Evolutionary conservation across 2,797 vertebrate genomes (phyloP), one percentile per base, ranked within the genome.

Genomic region (Pipistrellus kuhlii): DNA sequence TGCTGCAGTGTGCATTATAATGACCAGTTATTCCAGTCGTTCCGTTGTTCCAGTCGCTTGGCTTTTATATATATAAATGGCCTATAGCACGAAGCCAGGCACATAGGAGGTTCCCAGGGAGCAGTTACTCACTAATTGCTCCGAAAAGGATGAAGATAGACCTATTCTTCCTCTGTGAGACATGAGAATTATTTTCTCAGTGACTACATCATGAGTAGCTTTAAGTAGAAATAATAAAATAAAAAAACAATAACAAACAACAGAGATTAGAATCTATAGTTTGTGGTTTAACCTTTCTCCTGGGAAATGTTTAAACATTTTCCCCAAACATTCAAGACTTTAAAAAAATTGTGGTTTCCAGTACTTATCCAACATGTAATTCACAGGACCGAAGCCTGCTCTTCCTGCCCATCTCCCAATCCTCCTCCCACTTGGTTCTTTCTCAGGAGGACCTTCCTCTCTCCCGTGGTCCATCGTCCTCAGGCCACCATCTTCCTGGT

Each of bases 231-330:
- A 82, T 77, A 73, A 85, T 14, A 73, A 46, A 17, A 80, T 11
- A 77, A 76, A 68, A 32, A 0, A 44, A 44, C 11, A 44, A 44
- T 2, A 44, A 44, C 44, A 44, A 44, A 44, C 44, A 44, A 44
- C 51, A 93, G 62, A 51, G 78, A 73, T 85, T 41, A 15, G 12
- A 21, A 82, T 69, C 62, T 87, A 5, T 68, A 57, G 57, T 30
- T 88, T 84, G 76, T 57, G 64, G n/a, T 41, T 92, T 66, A 84
- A 87, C 11, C 32, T 77, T 80, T 85, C 88, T 73, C 35, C 32
- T 80, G 32, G 51, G 76, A 93, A 38, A 69, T 57, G 17, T 84
- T 83, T 87, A 78, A 84, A 83, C 21, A 38, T 35, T 85, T 85
- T 25, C 10, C 21, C 20, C 23, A 84, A 92, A 76, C 44, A 59